Base-by-base conservation (phyloP, 2,888 invertebrate species). In the Plagodis pulveraria region DNA sequence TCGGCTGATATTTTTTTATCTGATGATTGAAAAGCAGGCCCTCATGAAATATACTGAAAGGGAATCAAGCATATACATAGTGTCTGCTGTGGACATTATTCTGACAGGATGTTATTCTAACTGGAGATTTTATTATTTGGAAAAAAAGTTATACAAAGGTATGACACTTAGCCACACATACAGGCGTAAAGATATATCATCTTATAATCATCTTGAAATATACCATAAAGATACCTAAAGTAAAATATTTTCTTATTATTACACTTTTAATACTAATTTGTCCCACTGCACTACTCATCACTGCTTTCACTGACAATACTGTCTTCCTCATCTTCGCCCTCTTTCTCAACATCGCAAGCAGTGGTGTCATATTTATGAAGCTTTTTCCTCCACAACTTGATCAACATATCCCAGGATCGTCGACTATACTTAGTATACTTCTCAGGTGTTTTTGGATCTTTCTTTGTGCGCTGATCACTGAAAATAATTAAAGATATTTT, bases 371-470 rank as follows among this genome's bases (percentile, higher is more conserved):
- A 98, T 62, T 94, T 93, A 80, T 99, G 98, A 47, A 99, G 90
- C 70, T 96, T 94, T 74, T 96, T 95, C 51, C 98, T 94, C 99
- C 99, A 99, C 59, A 96, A 94, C 81, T 95, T 96, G 0, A 99
- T 95, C 67, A 98, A 94, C 35, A 96, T 96, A 83, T 99, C 99
- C 96, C 98, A 99, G 9, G 97, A 98, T 68, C 99, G 94, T 44
- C 99, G 94, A 72, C 98, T 98, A 85, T 97, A 98, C 86, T 98
- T 98, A 34, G 94, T 81, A 77, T 94, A 94, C 86, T 98, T 98
- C 72, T 98, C 96, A 5, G 99, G 99, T 2, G 99, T 99, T 74
- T 94, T 94, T 1, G 99, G 99, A 86, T 99, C 96, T 5, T 95
- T 95, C 57, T 93, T 93, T 40, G 92, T 90, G 35, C 98, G 94